These are phyloP conservation scores for Phanerotoma sp. DNA, from an alignment of 2,888 invertebrate genomes.

Conservation along the genomic window DNA sequence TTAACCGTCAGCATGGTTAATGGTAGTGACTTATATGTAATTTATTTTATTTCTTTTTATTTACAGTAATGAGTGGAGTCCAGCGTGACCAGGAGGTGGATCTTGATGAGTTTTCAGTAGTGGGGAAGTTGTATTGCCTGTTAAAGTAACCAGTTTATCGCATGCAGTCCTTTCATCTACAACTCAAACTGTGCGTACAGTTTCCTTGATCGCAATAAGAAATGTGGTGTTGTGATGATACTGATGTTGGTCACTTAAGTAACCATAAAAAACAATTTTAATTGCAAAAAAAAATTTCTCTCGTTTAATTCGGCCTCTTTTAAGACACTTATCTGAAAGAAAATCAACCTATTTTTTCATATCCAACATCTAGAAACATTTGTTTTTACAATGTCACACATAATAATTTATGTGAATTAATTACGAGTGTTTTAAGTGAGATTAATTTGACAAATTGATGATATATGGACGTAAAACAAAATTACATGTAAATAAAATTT, in stretches of 20 bases:
- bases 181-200: background rate
- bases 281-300: background rate
- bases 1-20: too few relatives aligned
- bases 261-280: background rate
- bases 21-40: too few relatives aligned
- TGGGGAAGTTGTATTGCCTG: conserved; percentile 30
- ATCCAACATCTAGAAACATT: too few relatives aligned
- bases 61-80: background rate
- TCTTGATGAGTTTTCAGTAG: conserved; percentile 15
- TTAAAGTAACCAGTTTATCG: conserved; percentile 35
- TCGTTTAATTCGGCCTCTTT: conserved; percentile 3
- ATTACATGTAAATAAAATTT: too few relatives aligned
- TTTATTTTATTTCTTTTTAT: conserved; percentile 2
- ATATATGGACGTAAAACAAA: too few relatives aligned
- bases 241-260: conserved; percentile 4
- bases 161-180: conserved; percentile 27
- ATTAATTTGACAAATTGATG: too few relatives aligned
- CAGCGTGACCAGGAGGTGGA: conserved; percentile 9
- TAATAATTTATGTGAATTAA: too few relatives aligned
- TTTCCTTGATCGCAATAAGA: background rate
- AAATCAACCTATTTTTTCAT: too few relatives aligned
- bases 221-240: conserved; percentile 2
- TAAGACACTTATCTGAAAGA: too few relatives aligned
- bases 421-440: too few relatives aligned
- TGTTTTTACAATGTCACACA: too few relatives aligned